These are phyloP conservation scores for Pipra filicauda DNA, from an alignment of 2,113 vertebrate genomes.

Conservation along the genomic window DNA sequence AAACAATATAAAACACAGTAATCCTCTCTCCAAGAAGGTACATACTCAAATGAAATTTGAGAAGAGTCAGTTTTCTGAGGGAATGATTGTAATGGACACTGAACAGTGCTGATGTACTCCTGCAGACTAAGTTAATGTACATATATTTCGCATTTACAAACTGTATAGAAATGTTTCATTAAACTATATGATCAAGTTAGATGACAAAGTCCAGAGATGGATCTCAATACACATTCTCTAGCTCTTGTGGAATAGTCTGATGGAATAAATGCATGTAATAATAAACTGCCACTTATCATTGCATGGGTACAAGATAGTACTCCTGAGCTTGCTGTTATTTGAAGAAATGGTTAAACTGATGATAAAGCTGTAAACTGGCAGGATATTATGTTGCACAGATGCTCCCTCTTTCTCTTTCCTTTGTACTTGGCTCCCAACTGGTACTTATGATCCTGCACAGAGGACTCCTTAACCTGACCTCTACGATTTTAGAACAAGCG, in stretches of 20 bases:
- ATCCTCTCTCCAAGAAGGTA: neutral
- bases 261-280: neutral
- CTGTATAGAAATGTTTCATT: neutral
- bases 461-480: conserved; percentile 55
- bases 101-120: neutral
- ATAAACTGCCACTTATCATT: neutral
- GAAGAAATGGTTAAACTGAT: neutral
- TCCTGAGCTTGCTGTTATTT: neutral
- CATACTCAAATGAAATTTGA: neutral
- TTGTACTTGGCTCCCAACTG: conserved; percentile 51
- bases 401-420: conserved; percentile 29
- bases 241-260: neutral
- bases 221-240: neutral
- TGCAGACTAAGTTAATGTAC: neutral
- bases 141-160: neutral
- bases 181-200: neutral
- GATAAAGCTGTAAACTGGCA: neutral
- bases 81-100: neutral
- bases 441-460: conserved; percentile 38
- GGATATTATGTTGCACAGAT: conserved; percentile 33
- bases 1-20: neutral
- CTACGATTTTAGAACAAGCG: conserved; percentile 46
- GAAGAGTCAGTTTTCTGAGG: neutral
- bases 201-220: neutral
- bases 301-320: neutral